phyloP scores from a whole-genome alignment of 2,797 vertebrate species.

The Anniella stebbinsi region DNA sequence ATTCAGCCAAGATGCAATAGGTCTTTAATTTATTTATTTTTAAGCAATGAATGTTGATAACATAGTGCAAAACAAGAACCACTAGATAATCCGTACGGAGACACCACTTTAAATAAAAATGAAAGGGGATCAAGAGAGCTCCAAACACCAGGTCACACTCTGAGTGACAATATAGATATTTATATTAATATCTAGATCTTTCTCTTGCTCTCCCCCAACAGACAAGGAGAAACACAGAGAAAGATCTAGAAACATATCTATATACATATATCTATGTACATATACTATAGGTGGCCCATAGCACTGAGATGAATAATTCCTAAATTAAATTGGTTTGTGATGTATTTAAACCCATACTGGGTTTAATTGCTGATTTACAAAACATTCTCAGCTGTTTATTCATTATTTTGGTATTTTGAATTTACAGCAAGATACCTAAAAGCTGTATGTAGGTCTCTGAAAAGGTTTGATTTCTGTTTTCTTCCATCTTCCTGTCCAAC shows the following conservation, averaged over 20 bases:
- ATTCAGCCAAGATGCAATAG: constrained; percentile 85
- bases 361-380: constrained; percentile 76
- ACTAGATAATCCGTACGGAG: constrained; percentile 86
- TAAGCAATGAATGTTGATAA: constrained; percentile 88
- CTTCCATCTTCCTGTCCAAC: constrained; percentile 36
- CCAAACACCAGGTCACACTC: constrained; percentile 92
- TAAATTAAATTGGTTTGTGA: constrained; percentile 71
- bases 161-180: constrained; percentile 77
- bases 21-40: constrained; percentile 56
- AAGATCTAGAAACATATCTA: constrained; percentile 75
- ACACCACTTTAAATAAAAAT: constrained; percentile 81
- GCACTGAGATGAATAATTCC: constrained; percentile 73
- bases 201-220: constrained; percentile 69
- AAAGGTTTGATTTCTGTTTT: constrained; percentile 61
- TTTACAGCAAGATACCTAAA: constrained; percentile 74
- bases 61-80: constrained; percentile 87
- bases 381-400: constrained; percentile 78
- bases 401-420: constrained; percentile 61
- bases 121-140: constrained; percentile 77
- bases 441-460: constrained; percentile 74
- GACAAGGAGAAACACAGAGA: constrained; percentile 75
- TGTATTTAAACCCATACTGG: constrained; percentile 73
- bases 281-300: constrained; percentile 69
- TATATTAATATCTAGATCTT: constrained; percentile 71
- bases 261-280: constrained; percentile 65